Conservation (phyloP, 2,113 vertebrate genomes). For the Haemorhous mexicanus region DNA sequence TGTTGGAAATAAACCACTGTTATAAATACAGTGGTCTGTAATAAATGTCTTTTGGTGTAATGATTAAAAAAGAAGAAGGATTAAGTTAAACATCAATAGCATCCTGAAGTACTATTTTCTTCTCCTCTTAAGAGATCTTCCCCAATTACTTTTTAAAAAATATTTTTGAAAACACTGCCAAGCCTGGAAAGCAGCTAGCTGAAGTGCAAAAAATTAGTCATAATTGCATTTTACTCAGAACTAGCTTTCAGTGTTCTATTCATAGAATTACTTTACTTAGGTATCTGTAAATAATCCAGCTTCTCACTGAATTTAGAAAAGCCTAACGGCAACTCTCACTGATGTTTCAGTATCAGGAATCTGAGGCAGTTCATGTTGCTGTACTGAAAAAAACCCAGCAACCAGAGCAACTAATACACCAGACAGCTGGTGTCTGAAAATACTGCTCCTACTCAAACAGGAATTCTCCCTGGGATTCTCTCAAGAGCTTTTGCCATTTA, state of each 20-base stretch:
- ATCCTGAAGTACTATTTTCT: not conserved
- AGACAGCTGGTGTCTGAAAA: not conserved
- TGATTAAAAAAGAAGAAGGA: not conserved
- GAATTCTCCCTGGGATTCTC: not conserved
- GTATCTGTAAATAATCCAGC: conserved; percentile 4
- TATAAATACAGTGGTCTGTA: not conserved
- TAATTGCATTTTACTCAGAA: conserved; percentile 9
- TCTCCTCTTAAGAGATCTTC: not conserved
- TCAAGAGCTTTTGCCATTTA: not conserved
- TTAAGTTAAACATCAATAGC: not conserved
- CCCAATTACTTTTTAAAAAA: not conserved
- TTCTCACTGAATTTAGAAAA: conserved; percentile 1
- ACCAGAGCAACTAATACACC: not conserved
- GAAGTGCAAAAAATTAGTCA: conserved; percentile 12
- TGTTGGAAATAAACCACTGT: not conserved
- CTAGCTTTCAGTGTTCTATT: not conserved
- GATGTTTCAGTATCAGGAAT: not conserved
- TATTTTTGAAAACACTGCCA: not conserved
- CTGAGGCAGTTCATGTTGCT: not conserved
- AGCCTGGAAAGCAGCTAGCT: not conserved
- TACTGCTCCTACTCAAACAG: not conserved
- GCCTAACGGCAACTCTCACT: not conserved
- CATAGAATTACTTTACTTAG: not conserved
- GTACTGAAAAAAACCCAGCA: not conserved
- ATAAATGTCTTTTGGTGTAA: not conserved